phyloP scores from a whole-genome alignment of 2,888 invertebrate genomes.

The Latrodectus elegans region DNA sequence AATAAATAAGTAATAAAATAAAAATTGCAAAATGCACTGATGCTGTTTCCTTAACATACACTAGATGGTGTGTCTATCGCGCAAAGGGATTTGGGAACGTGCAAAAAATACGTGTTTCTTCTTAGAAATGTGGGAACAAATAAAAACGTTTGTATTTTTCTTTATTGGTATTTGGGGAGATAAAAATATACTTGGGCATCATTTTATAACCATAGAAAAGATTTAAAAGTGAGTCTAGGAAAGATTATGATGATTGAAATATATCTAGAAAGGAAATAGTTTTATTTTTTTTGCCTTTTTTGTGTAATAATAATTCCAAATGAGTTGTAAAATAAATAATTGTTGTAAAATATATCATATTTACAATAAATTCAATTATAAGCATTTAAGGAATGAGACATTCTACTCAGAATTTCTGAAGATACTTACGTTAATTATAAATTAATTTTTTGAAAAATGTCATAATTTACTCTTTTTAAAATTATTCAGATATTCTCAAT shows the following conservation, averaged over 20 bases:
- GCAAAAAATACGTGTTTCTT: constrained; percentile 23
- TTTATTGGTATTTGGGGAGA: constrained; percentile 40
- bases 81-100: neutral
- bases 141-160: constrained; percentile 36
- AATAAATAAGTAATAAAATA: constrained; percentile 2
- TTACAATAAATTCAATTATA: too few species aligned
- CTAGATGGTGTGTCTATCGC: neutral
- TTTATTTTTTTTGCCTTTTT: too few species aligned
- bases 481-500: too few species aligned
- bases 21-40: neutral
- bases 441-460: too few species aligned
- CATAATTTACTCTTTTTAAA: too few species aligned
- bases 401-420: too few species aligned
- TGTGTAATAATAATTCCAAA: too few species aligned
- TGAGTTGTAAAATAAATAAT: too few species aligned
- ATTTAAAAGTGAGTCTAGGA: constrained; percentile 33
- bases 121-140: constrained; percentile 33
- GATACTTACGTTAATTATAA: too few species aligned
- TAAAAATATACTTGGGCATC: constrained; percentile 26
- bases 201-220: constrained; percentile 26
- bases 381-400: too few species aligned
- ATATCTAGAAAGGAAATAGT: too few species aligned
- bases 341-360: too few species aligned
- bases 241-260: constrained; percentile 40
- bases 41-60: neutral